A percentile compares a stretch with the other conserved stretches of the same genome.
These are phyloP conservation scores for Brachystomella parvula DNA, from an alignment of 1,140 invertebrate species.

Conservation along the genomic window DNA sequence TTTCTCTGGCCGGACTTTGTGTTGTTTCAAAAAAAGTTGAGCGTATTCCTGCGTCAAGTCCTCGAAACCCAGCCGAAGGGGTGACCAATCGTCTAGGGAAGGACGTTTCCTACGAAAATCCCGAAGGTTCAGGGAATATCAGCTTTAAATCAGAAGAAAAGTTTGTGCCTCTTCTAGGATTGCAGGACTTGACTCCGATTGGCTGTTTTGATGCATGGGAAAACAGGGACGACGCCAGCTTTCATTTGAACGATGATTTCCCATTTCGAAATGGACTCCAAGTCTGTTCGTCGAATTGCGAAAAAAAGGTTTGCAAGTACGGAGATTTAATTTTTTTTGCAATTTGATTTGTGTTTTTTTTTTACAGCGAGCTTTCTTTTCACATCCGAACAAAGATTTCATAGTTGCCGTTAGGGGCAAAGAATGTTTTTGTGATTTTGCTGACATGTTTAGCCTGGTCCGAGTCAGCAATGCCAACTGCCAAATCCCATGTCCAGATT, in stretches of 20 bases:
- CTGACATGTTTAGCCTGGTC: neutral
- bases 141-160: too few relatives aligned
- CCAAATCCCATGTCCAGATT: neutral
- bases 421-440: neutral
- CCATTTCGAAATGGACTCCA: neutral
- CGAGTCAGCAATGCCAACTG: neutral
- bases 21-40: too few relatives aligned
- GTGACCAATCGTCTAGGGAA: too few relatives aligned
- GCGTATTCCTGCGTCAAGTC: too few relatives aligned
- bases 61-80: too few relatives aligned
- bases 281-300: neutral
- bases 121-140: too few relatives aligned
- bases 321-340: neutral
- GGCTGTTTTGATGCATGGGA: neutral
- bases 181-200: neutral
- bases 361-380: too few relatives aligned
- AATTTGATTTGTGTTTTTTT: too few relatives aligned
- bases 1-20: too few relatives aligned
- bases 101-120: too few relatives aligned
- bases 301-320: neutral
- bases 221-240: neutral
- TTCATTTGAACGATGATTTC: neutral
- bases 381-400: neutral
- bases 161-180: too few relatives aligned
- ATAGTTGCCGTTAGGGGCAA: neutral